These are phyloP conservation scores for Globodera ellingtonae DNA, from an alignment of 1,140 invertebrate genomes.

Conservation along the genomic window DNA sequence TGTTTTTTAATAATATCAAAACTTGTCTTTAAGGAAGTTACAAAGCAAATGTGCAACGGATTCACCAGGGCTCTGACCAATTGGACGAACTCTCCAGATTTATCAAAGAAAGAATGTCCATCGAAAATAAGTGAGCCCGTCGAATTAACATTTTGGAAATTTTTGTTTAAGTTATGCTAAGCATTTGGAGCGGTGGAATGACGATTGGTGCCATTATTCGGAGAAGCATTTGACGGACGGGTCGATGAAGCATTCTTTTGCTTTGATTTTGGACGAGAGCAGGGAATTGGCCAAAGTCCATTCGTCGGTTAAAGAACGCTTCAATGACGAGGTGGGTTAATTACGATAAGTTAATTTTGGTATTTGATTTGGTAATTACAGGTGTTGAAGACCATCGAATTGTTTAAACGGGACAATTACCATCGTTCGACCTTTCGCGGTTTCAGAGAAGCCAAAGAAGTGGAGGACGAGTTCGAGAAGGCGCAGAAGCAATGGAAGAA, in stretches of 20 bases:
- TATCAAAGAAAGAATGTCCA: constrained; percentile 55
- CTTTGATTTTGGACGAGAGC: constrained; percentile 48
- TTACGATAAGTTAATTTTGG: constrained; percentile 6
- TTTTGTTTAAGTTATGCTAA: constrained; percentile 47
- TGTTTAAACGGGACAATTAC: constrained; percentile 61
- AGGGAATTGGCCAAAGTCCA: constrained; percentile 53
- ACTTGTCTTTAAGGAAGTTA: constrained; percentile 46
- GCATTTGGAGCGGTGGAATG: constrained; percentile 52
- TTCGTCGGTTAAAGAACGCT: constrained; percentile 49
- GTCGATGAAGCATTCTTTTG: constrained; percentile 37
- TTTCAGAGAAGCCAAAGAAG: constrained; percentile 58
- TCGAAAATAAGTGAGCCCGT: constrained; percentile 42
- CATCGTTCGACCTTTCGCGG: constrained; percentile 61
- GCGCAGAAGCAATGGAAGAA: constrained; percentile 64
- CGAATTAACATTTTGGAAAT: not conserved
- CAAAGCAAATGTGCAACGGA: constrained; percentile 58
- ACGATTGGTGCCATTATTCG: constrained; percentile 53
- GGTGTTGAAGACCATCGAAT: constrained; percentile 56
- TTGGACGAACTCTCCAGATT: constrained; percentile 58
- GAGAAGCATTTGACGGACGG: constrained; percentile 34
- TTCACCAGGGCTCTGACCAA: constrained; percentile 61
- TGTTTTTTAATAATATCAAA: too few species aligned
- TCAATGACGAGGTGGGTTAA: constrained; percentile 49
- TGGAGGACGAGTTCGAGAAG: constrained; percentile 64
- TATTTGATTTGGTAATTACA: constrained; percentile 19